Evolutionary conservation across 2,797 vertebrate genomes (phyloP), one percentile per base, ranked within the genome.

Genomic region (Chelmon rostratus): DNA sequence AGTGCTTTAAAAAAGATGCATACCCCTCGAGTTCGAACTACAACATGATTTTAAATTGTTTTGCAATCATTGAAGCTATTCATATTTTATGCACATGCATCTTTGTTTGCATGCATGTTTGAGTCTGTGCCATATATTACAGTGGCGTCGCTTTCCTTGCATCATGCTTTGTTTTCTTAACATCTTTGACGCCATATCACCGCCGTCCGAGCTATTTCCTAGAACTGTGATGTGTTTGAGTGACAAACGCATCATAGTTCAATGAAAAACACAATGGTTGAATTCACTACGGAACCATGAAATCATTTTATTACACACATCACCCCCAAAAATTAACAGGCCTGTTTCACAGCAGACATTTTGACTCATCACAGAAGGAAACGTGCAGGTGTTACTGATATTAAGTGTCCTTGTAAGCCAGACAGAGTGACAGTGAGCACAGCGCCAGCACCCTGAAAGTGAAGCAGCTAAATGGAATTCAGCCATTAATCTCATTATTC

Each of bases 311-410:
- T 16, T 15, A 44, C 35, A 38, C 38, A 57, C 53, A 58, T 53
- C 44, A 15, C 4, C 6, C 33, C 61, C 23, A 49, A 71, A 44
- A 52, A 42, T 58, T 11, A 61, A 68, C 11, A 15, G 31, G 35
- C 37, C 73, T 21, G 40, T 59, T 73, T 58, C 52, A 38, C 38
- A 31, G 58, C 38, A 74, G 19, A 49, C 21, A 40, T 40, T 74
- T 62, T 53, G 12, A 54, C 31, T 15, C 64, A 25, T 52, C 50
- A 33, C 6, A 4, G 19, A 11, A 12, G n/a, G 1, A 31, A 18
- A 40, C 38, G 15, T 21, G 57, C 21, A 58, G 33, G 42, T 66
- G 12, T 40, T 11, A 40, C 46, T 52, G 4, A 53, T 19, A n/a
- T n/a, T n/a, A n/a, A n/a, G n/a, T n/a, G n/a, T n/a, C n/a, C n/a